A percentile compares a stretch with the other conserved stretches of the same genome.
Conservation (phyloP, 2,797 vertebrate genomes). For the Heteromormyrus szaboi region DNA sequence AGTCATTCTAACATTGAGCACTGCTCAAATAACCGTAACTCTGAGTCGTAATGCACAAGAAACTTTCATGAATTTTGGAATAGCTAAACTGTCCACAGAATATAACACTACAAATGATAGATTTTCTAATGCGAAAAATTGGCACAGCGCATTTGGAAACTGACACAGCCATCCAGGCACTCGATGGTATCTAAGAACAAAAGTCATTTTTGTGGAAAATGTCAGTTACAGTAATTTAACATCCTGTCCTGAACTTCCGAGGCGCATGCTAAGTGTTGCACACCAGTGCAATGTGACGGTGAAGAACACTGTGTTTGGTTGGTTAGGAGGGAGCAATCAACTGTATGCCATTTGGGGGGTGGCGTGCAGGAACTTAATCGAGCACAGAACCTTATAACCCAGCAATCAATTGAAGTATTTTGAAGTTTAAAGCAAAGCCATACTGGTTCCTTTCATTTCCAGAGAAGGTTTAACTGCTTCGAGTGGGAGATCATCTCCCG, state of each 20-base stretch:
- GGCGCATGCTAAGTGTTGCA: neutral
- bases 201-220: neutral
- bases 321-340: neutral
- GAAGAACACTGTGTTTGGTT: neutral
- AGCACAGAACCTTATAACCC: neutral
- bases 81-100: neutral
- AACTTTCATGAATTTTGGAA: neutral
- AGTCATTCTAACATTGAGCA: neutral
- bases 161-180: neutral
- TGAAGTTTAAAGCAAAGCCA: conserved; percentile 2
- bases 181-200: neutral
- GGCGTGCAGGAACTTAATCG: conserved; percentile 2
- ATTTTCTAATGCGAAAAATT: neutral
- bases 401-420: neutral
- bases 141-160: neutral
- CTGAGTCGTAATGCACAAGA: neutral
- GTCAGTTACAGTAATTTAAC: neutral
- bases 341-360: neutral
- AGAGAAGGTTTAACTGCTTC: neutral
- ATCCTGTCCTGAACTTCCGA: neutral
- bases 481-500: neutral
- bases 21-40: neutral
- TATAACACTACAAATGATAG: neutral
- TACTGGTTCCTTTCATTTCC: neutral
- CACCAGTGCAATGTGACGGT: neutral